Conservation (phyloP, 2,888 invertebrate genomes). For the Apoderus coryli region DNA sequence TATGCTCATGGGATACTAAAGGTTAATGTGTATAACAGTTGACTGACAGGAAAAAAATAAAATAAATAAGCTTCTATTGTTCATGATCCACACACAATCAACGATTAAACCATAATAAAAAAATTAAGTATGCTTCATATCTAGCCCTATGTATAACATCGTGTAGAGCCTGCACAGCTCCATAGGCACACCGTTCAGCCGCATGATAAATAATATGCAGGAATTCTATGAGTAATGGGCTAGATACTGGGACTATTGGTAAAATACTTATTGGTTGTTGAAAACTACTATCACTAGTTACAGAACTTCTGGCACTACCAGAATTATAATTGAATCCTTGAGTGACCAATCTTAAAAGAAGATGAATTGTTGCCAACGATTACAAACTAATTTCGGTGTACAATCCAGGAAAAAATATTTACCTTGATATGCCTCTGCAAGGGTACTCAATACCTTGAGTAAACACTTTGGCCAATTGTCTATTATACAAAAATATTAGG, state of each 20-base stretch:
- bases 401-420: too few relatives aligned
- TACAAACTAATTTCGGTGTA: too few relatives aligned
- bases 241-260: slow-evolving; percentile 40
- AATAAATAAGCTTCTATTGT: too few relatives aligned
- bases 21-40: too few relatives aligned
- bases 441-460: slow-evolving; percentile 66
- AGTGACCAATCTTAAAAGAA: slow-evolving; percentile 50
- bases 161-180: slow-evolving; percentile 76
- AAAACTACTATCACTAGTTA: slow-evolving; percentile 36
- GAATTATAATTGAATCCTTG: slow-evolving; percentile 59
- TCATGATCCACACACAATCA: too few relatives aligned
- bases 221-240: slow-evolving; percentile 76
- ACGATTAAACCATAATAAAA: slow-evolving; percentile 26
- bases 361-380: too few relatives aligned
- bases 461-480: slow-evolving; percentile 64
- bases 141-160: slow-evolving; percentile 80
- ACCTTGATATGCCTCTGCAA: slow-evolving; percentile 70
- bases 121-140: slow-evolving; percentile 68
- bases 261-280: slow-evolving; percentile 16
- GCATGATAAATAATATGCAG: slow-evolving; percentile 82
- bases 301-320: slow-evolving; percentile 47
- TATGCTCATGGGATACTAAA: too few relatives aligned
- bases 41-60: too few relatives aligned
- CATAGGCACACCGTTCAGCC: slow-evolving; percentile 78
- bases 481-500: slow-evolving; percentile 76